phyloP scores from a whole-genome alignment of 2,797 vertebrate species.

The Trachops cirrhosus region DNA sequence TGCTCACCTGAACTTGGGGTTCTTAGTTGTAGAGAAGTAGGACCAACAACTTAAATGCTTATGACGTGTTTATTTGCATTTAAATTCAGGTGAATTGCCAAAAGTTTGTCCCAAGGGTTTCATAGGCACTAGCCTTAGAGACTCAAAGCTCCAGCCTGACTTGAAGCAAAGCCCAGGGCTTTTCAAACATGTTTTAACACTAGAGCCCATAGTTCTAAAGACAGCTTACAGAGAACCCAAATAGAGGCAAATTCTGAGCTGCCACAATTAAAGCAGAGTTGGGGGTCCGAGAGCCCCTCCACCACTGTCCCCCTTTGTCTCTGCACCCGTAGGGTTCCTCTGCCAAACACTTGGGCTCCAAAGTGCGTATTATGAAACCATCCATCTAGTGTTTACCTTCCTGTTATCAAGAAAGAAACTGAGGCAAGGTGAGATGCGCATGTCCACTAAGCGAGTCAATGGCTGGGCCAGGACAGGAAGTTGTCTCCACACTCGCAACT shows the following conservation, averaged over 20 bases:
- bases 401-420: not conserved
- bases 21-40: not conserved
- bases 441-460: not conserved
- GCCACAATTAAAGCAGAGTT: not conserved
- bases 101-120: not conserved
- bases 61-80: not conserved
- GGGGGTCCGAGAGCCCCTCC: not conserved
- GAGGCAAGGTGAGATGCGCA: rapidly evolving
- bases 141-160: not conserved
- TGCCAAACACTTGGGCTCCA: not conserved
- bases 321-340: not conserved
- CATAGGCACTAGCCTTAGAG: not conserved
- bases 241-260: not conserved
- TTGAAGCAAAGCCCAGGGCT: not conserved
- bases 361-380: not conserved
- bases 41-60: not conserved
- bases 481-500: not conserved
- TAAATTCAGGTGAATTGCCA: not conserved
- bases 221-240: not conserved
- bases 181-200: not conserved
- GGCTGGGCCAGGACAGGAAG: not conserved
- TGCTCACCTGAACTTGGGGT: slow-evolving; percentile 56
- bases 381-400: not conserved
- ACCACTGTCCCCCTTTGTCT: not conserved
- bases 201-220: not conserved